These are phyloP conservation scores for Ptychobarbus kaznakovi DNA, from an alignment of 2,797 vertebrate species.

Conservation along the genomic window DNA sequence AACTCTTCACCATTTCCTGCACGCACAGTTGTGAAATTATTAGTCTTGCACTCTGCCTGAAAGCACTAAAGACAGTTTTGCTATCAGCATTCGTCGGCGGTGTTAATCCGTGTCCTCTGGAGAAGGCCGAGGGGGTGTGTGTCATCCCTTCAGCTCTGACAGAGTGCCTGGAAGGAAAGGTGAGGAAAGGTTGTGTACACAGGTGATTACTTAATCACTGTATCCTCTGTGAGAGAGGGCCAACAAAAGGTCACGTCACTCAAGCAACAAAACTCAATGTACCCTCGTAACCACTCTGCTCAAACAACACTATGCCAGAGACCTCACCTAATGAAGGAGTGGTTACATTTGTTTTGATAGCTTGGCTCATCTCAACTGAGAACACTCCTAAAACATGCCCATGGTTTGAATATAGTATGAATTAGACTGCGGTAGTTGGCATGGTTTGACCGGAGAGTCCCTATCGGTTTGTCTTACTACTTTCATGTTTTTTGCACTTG, in stretches of 20 bases:
- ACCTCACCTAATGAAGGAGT: constrained; percentile 54
- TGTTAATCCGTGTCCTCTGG: constrained; percentile 71
- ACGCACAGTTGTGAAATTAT: constrained; percentile 39
- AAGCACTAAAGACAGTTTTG: constrained; percentile 57
- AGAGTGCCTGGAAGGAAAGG: constrained; percentile 60
- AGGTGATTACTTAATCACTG: constrained; percentile 83
- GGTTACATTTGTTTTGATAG: constrained; percentile 57
- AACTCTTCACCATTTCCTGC: constrained; percentile 73
- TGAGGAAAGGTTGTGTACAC: constrained; percentile 76
- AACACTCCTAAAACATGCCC: constrained; percentile 33
- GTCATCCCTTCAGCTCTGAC: constrained; percentile 72
- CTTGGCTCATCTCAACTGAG: constrained; percentile 41
- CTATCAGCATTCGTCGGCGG: constrained; percentile 63
- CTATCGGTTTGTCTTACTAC: not conserved
- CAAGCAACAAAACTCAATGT: constrained; percentile 71
- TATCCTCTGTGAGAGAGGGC: constrained; percentile 74
- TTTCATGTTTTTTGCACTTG: not conserved
- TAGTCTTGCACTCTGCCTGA: constrained; percentile 33
- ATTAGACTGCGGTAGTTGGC: constrained; percentile 8
- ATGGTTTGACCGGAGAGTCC: not conserved
- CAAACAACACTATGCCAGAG: constrained; percentile 61
- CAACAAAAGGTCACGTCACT: constrained; percentile 79
- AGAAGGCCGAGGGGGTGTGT: constrained; percentile 64
- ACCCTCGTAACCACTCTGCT: constrained; percentile 65
- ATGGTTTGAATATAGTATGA: constrained; percentile 15